Percentiles rank a stretch among this genome's conserved stretches.
Evolutionary conservation across 1,140 invertebrate genomes (phyloP).

Genomic region (Drosophila virilis): DNA sequence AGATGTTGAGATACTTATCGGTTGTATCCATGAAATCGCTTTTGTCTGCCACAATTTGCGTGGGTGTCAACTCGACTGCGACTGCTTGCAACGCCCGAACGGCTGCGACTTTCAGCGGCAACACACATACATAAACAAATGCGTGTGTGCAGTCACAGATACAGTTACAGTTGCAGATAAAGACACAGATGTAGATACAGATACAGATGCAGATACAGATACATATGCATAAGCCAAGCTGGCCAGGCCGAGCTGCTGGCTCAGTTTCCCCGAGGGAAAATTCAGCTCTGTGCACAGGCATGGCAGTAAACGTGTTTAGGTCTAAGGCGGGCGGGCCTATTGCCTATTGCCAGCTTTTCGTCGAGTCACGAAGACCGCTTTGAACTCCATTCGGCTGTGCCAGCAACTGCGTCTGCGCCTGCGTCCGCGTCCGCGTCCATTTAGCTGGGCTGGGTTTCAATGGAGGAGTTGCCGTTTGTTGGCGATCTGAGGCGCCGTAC

Average conservation of each 20-base stretch:
- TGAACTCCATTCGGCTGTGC: constrained; percentile 19
- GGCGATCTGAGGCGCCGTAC: constrained; percentile 35
- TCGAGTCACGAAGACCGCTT: constrained; percentile 59
- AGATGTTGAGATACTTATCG: constrained; percentile 41
- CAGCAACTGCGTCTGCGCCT: neutral
- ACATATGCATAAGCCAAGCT: neutral
- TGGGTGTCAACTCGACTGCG: constrained; percentile 64
- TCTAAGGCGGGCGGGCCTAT: constrained; percentile 27
- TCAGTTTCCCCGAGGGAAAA: constrained; percentile 43
- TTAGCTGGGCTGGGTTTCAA: neutral
- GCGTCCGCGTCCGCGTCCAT: constrained; percentile 5
- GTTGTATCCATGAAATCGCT: constrained; percentile 57
- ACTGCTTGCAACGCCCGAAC: constrained; percentile 23
- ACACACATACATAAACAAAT: neutral
- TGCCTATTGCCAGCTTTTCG: constrained; percentile 57
- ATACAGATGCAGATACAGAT: constrained; percentile 10
- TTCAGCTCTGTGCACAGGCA: constrained; percentile 47
- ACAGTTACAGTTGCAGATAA: constrained; percentile 6
- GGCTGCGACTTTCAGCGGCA: neutral
- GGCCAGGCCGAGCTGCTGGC: constrained; percentile 7
- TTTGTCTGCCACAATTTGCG: constrained; percentile 37
- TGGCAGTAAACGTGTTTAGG: constrained; percentile 75
- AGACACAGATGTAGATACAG: constrained; percentile 2
- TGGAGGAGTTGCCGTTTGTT: constrained; percentile 18
- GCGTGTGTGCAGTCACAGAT: neutral